Conservation (phyloP, 2,113 vertebrate genomes). For the Muntiacus muntjak region DNA sequence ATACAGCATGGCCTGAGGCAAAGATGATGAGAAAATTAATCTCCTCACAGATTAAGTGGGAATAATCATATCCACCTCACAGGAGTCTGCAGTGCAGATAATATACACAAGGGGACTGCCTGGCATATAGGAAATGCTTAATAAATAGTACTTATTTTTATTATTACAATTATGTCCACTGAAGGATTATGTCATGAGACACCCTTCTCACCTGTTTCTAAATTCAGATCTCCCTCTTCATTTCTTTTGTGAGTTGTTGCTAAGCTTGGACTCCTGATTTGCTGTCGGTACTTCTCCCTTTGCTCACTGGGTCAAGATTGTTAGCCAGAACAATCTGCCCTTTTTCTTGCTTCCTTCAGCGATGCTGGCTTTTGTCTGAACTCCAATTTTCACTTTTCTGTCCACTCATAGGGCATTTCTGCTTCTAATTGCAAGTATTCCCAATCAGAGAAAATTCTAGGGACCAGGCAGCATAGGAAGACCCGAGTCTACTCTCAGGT, state of each 20-base stretch:
- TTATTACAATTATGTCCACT: not conserved
- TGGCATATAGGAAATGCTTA: not conserved
- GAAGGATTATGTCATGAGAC: not conserved
- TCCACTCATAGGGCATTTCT: not conserved
- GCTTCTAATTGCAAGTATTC: not conserved
- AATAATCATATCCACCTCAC: not conserved
- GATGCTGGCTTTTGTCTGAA: not conserved
- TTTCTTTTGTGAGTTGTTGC: not conserved
- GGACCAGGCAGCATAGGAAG: not conserved
- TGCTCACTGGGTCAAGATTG: not conserved
- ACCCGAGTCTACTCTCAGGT: not conserved
- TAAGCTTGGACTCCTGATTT: too few relatives aligned
- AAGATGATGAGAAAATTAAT: not conserved
- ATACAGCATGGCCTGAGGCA: not conserved
- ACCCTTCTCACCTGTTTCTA: not conserved
- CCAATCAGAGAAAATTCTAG: not conserved
- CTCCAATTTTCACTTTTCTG: not conserved
- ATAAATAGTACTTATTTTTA: not conserved
- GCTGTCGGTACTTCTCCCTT: not conserved
- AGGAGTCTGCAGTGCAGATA: not conserved
- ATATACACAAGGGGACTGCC: not conserved
- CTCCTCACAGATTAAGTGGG: not conserved
- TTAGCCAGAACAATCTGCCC: too few relatives aligned
- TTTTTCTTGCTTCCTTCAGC: not conserved
- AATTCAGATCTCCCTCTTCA: not conserved